Percentiles rank a stretch among this genome's conserved stretches.
Evolutionary conservation across 2,113 vertebrate genomes (phyloP).

Genomic region (Athene noctua): DNA sequence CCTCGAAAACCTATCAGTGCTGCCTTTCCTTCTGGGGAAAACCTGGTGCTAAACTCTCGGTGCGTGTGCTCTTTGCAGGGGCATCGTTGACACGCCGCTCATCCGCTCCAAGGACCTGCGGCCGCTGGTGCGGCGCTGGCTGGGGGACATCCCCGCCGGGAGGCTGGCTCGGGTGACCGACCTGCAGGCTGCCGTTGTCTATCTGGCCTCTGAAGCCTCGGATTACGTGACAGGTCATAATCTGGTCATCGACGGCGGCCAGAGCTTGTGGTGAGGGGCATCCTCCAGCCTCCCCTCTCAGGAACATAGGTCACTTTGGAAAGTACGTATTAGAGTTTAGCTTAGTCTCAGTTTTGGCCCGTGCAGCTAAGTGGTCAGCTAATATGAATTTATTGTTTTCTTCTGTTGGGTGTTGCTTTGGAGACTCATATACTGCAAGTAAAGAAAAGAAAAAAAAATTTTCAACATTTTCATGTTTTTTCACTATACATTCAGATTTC

Average conservation of each 20-base stretch:
- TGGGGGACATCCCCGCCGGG: conserved; percentile 82
- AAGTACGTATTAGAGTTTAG: not conserved
- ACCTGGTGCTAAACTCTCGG: fast-evolving
- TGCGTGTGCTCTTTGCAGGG: conserved; percentile 49
- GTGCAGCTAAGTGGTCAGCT: not conserved
- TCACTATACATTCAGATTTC: not conserved
- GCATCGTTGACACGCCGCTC: conserved; percentile 85
- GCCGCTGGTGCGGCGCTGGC: conserved; percentile 81
- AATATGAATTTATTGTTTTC: not conserved
- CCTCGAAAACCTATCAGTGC: fast-evolving
- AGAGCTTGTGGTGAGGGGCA: conserved; percentile 79
- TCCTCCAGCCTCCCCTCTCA: not conserved
- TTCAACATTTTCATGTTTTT: not conserved
- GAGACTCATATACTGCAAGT: not conserved
- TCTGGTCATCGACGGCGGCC: conserved; percentile 87
- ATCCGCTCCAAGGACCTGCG: conserved; percentile 80
- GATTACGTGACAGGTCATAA: conserved; percentile 90
- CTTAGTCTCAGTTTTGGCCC: not conserved
- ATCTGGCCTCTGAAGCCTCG: conserved; percentile 83
- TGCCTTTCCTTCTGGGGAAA: not conserved
- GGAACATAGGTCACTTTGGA: fast-evolving
- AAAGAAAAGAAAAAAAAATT: not conserved
- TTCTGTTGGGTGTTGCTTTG: not conserved
- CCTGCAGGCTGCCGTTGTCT: conserved; percentile 84
- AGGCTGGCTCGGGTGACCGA: conserved; percentile 85